A percentile compares a stretch with the other conserved stretches of the same genome.
Evolutionary conservation across 2,888 invertebrate genomes (phyloP).

Genomic region (Kuschelorhynchus macadamiae): DNA sequence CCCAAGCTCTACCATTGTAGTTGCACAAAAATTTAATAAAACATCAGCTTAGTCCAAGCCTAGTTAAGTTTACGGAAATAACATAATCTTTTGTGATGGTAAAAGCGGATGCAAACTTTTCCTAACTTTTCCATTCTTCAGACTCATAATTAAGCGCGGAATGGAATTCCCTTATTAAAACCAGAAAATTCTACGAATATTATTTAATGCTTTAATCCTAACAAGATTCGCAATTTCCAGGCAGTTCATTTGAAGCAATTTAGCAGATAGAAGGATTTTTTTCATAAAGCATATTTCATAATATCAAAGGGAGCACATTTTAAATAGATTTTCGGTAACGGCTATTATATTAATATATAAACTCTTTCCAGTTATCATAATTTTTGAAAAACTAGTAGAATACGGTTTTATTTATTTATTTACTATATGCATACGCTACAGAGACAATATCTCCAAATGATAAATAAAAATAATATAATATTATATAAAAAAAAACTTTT

Average conservation of each 20-base stretch:
- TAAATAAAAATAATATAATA: too few species aligned
- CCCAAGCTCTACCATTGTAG: not conserved
- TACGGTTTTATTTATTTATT: too few species aligned
- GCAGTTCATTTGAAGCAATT: slow-evolving; percentile 32
- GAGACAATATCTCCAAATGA: too few species aligned
- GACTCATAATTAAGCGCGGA: slow-evolving; percentile 36
- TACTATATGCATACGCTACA: too few species aligned
- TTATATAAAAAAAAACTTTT: too few species aligned
- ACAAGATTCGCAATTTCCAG: slow-evolving; percentile 36
- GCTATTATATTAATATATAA: too few species aligned
- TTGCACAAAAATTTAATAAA: slow-evolving; percentile 24
- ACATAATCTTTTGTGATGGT: slow-evolving; percentile 33
- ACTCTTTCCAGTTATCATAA: too few species aligned
- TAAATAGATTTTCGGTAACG: too few species aligned
- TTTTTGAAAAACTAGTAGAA: too few species aligned
- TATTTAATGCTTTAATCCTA: slow-evolving; percentile 35
- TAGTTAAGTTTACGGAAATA: slow-evolving; percentile 38
- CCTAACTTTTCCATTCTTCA: slow-evolving; percentile 40
- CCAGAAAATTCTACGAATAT: slow-evolving; percentile 30
- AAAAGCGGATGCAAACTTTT: slow-evolving; percentile 33
- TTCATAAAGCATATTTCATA: too few species aligned
- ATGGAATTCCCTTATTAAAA: slow-evolving; percentile 41
- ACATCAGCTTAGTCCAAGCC: slow-evolving; percentile 8
- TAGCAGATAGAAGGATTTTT: not conserved
- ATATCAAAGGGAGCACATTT: too few species aligned